A percentile compares a stretch with the other conserved stretches of the same genome.
These are phyloP conservation scores for Lutjanus erythropterus DNA, from an alignment of 2,113 vertebrate species.

Conservation along the genomic window DNA sequence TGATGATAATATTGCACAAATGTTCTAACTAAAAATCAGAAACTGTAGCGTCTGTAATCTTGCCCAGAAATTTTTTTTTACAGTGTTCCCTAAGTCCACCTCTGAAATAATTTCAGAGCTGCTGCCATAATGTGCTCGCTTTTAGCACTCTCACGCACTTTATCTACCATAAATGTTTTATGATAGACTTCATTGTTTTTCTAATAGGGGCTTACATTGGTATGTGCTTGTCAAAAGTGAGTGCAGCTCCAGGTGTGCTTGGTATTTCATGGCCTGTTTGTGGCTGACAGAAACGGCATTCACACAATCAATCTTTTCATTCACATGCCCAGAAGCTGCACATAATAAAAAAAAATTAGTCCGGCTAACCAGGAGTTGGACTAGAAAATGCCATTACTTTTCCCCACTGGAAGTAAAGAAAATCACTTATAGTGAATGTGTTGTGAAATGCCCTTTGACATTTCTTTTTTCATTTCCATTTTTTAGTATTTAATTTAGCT, in stretches of 20 bases:
- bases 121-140: slow-evolving; percentile 57
- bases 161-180: slow-evolving; percentile 80
- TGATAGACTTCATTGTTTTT: slow-evolving; percentile 80
- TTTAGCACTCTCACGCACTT: slow-evolving; percentile 67
- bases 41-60: slow-evolving; percentile 13
- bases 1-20: slow-evolving; percentile 23
- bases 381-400: slow-evolving; percentile 73
- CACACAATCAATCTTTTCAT: slow-evolving; percentile 82
- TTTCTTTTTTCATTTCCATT: slow-evolving; percentile 49
- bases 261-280: slow-evolving; percentile 80
- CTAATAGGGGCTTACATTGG: slow-evolving; percentile 69
- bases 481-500: slow-evolving; percentile 46
- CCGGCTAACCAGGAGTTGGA: slow-evolving; percentile 71
- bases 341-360: slow-evolving; percentile 79
- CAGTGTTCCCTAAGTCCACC: slow-evolving; percentile 36
- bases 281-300: slow-evolving; percentile 80
- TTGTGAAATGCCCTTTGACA: slow-evolving; percentile 65
- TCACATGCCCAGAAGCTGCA: slow-evolving; percentile 77
- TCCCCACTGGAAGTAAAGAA: slow-evolving; percentile 29
- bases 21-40: slow-evolving; percentile 38
- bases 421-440: slow-evolving; percentile 58
- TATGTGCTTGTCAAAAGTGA: slow-evolving; percentile 75
- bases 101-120: slow-evolving; percentile 60
- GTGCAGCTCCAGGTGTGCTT: slow-evolving; percentile 77
- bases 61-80: slow-evolving; percentile 2